Evolutionary conservation across 2,797 vertebrate genomes (phyloP), one percentile per base, ranked within the genome.

Genomic region (Halcyon badia): DNA sequence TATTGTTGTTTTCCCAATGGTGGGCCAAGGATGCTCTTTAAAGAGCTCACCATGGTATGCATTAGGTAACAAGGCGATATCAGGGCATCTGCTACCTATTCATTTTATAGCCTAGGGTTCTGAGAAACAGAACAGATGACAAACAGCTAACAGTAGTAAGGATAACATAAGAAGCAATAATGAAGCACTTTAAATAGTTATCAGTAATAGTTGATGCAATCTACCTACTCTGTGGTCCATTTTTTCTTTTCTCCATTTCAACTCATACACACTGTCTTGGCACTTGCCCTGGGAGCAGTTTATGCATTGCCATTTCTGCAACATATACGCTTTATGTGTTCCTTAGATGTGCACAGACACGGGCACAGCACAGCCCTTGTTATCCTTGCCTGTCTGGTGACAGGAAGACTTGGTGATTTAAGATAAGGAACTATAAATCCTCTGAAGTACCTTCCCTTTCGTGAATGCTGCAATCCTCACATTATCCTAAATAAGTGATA

Each of bases 281-380:
- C 56, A 77, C 20, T 20, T 21, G 21, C 8, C 18, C 31, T 7
- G 11, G 37, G 26, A 73, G 18, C 58, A 51, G 33, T 8, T 58
- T 52, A 37, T 13, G 16, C 21, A 9, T 6, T 35, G 15, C 30
- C 35, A 7, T 6, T 86, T 80, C 78, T 83, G 51, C 33, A 49
- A 44, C 44, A 31, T 4, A 37, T 6, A 18, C 0, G 0, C 13
- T 37, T n/a, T 0, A 5, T 39, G 35, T 56, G 73, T 77, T 66
- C 37, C 33, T 35, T 1, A 49, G 54, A 73, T 46, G n/a, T 7
- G 37, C 30, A 62, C 12, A 83, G 26, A 57, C 26, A 58, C 10
- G 76, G 26, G 33, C n/a, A 57, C 66, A 46, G 37, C 16, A 4
- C 46, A 88, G 48, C 9, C 62, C 30, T 25, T 30, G 7, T 31